These are phyloP conservation scores for Lethenteron camtschaticum DNA, from an alignment of 2,113 vertebrate species.

Conservation along the genomic window DNA sequence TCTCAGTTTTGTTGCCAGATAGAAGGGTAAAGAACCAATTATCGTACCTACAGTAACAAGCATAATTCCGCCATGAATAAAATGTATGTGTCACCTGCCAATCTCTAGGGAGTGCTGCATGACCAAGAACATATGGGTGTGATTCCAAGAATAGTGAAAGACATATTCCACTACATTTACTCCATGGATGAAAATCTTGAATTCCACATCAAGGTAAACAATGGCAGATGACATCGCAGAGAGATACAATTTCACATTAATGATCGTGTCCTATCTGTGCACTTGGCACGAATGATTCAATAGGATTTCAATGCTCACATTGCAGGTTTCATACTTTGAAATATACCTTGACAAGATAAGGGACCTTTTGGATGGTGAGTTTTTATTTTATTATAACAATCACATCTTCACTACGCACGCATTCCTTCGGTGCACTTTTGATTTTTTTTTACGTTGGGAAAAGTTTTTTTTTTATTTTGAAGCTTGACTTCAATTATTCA, in stretches of 20 bases:
- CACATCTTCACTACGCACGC: too few relatives aligned
- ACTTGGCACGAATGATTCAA: neutral
- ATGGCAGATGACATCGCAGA: rapidly evolving
- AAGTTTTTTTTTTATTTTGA: neutral
- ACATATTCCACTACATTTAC: slow-evolving; percentile 88
- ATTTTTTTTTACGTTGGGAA: neutral
- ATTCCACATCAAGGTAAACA: slow-evolving; percentile 72
- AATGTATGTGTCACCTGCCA: too few relatives aligned
- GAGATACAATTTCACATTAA: neutral
- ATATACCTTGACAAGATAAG: slow-evolving; percentile 96
- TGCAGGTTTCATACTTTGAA: slow-evolving; percentile 88
- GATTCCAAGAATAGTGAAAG: slow-evolving; percentile 62
- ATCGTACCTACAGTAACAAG: too few relatives aligned
- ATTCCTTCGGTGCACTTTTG: too few relatives aligned
- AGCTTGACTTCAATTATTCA: too few relatives aligned
- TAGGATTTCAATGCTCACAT: neutral
- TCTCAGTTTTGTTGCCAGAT: too few relatives aligned
- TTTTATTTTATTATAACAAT: neutral
- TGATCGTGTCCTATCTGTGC: neutral
- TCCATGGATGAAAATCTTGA: slow-evolving; percentile 91
- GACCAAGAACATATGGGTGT: slow-evolving; percentile 65
- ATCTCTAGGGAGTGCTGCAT: slow-evolving; percentile 49
- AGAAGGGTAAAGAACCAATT: too few relatives aligned
- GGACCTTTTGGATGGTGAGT: slow-evolving; percentile 71
- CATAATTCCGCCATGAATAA: too few relatives aligned